Base-by-base conservation (phyloP, 35 echinoderm and acorn worm genomes). In the Chiridota heheva region DNA sequence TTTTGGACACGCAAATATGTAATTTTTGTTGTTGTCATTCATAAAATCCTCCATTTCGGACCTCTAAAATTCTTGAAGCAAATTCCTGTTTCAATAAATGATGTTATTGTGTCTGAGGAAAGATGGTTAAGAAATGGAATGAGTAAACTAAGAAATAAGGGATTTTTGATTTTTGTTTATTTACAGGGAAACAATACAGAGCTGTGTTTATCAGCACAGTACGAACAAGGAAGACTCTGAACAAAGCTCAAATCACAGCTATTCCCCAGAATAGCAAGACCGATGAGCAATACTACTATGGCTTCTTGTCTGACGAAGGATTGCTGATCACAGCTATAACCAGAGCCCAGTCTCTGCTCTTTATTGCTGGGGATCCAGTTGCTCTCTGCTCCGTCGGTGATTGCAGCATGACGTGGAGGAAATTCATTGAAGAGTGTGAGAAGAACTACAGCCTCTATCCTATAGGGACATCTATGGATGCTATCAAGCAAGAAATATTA, bases 241-340 rank as follows among this genome's bases (percentile, higher is more conserved):
- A 80, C 53, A 86, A 76, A 38, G 64, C 82, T 7, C 87, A 86
- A 49, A 76, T 86, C 44, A 90, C 92, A n/a, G 86, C 67, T 64
- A 60, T 81, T n/a, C 59, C 78, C 13, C 58, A 71, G n/a, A 39
- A 43, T 42, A 67, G 60, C 13, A 59, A 60, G 17, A 4, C 56
- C 13, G 63, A 42, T 58, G 80, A 88, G 30, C 60, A 87, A 27
- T 84, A 71, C 67, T 88, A 87, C 63, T 91, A 91, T 43, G 94
- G 94, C 0, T 91, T 97, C 60, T 58, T 97, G 22, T 91, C 94
- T 5, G 94, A 91, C 62, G 64, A 81, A 63, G 83, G 80, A 37
- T 73, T 91, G 7, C 85, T 97, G 6, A 91, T 91, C 63, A 97
- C 94, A 29, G 94, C 94, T 12, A 76, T 91, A 45, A 97, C 94